phyloP scores from a whole-genome alignment of 2,888 invertebrate genomes.

The Ischnura elegans region DNA sequence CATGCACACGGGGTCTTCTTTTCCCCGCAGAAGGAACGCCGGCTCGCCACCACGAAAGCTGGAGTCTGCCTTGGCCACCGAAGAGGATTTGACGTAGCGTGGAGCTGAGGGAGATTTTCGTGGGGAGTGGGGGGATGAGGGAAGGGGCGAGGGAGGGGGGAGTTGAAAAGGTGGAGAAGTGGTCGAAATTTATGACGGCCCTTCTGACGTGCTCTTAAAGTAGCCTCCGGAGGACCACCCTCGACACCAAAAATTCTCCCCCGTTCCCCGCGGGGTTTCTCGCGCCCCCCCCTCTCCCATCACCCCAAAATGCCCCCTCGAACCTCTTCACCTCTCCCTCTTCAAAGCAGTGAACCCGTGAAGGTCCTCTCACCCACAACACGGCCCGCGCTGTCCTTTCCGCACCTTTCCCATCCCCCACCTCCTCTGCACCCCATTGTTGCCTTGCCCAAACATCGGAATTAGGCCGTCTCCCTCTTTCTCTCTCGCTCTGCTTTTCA shows the following conservation, averaged over 20 bases:
- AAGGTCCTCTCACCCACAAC: background rate
- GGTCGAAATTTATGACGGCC: conserved; percentile 66
- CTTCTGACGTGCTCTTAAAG: conserved; percentile 63
- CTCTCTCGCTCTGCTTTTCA: background rate
- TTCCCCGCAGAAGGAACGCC: too few species aligned
- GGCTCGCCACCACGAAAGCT: background rate
- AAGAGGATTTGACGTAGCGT: background rate
- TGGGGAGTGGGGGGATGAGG: background rate
- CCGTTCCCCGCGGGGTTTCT: background rate
- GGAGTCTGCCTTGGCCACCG: background rate
- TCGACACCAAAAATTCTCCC: conserved; percentile 15
- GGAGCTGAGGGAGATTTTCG: background rate
- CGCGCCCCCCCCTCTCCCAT: background rate
- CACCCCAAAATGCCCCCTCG: background rate
- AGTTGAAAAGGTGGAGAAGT: conserved; percentile 48
- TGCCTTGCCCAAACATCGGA: conserved; percentile 30
- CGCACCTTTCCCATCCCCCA: background rate
- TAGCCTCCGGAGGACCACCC: conserved; percentile 62
- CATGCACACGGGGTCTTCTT: background rate
- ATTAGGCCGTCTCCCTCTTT: background rate
- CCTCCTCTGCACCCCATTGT: background rate
- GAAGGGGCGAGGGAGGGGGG: background rate
- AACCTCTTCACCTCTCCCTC: background rate
- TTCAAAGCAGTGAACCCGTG: too few species aligned
- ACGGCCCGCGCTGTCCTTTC: background rate